A percentile compares a stretch with the other conserved stretches of the same genome.
phyloP scores from a whole-genome alignment of 2,797 vertebrate species.

The Caiman crocodilus region DNA sequence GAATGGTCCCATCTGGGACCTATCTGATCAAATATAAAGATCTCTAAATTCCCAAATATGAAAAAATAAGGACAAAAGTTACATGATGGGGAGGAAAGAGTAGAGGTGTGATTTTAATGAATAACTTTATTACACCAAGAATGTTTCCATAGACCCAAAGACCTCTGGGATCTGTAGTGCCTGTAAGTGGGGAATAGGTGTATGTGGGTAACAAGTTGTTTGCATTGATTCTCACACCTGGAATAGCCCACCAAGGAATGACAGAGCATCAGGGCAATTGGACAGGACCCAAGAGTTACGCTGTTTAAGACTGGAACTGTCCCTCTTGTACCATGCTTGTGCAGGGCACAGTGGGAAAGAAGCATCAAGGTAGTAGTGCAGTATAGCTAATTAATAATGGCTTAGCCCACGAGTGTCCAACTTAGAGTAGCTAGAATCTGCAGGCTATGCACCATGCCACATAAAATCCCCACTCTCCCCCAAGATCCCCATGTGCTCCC shows the following conservation, averaged over 20 bases:
- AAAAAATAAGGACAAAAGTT: background rate
- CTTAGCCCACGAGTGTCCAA: too few species aligned
- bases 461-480: too few species aligned
- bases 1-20: slow-evolving; percentile 41
- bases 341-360: background rate
- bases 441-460: too few species aligned
- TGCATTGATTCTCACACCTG: background rate
- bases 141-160: background rate
- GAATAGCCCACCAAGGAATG: background rate
- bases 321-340: background rate
- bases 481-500: too few species aligned
- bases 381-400: background rate
- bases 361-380: background rate
- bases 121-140: background rate
- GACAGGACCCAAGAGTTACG: background rate
- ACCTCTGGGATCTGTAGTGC: background rate
- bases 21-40: slow-evolving; percentile 49
- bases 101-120: background rate
- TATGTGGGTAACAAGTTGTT: background rate
- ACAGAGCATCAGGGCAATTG: background rate
- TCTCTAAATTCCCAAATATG: slow-evolving; percentile 48
- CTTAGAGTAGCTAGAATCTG: too few species aligned
- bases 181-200: background rate
- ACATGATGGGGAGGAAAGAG: background rate
- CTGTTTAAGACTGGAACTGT: background rate